Evolutionary conservation across 1,140 invertebrate species (phyloP), one percentile per base, ranked within the genome.

Genomic region (Musca domestica): DNA sequence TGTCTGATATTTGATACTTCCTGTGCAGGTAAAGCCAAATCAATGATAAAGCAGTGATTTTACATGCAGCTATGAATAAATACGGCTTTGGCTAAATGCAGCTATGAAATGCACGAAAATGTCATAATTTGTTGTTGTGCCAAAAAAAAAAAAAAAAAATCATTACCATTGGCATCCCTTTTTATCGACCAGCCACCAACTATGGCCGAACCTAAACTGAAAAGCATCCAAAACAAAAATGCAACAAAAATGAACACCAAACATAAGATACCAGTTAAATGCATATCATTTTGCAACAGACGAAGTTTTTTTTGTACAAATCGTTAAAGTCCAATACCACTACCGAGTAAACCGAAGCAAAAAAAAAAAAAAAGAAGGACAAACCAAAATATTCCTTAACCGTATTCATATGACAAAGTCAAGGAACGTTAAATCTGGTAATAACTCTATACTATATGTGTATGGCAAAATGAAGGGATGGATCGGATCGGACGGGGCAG

Each of bases 241-340:
- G 12, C 4, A 41, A 41, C 34, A 41, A 41, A 41, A 9, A 12
- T 7, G 10, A 41, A 7, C 34, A n/a, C 10, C 10, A 5, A 41
- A 41, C 34, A 30, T 58, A 58, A 58, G 27, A 51, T 19, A n/a
- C n/a, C 27, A 30, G 14, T 61, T 61, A 61, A 61, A 61, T 61
- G 56, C 56, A 61, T 61, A 61, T 61, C 56, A 61, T 61, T 61
- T 61, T 61, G 56, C 56, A 61, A 20, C 56, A 61, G 30, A 61
- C 34, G 27, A 23, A 22, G 20, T 20, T 20, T 51, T 51, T 20
- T 20, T 51, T 51, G 17, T 5, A 10, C 6, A 41, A 41, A 41
- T 41, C 10, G 34, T 41, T 41, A 41, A 41, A 51, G 20, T 19
- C 9, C 48, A 51, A 19, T 22, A 51, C 48, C 17, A 51, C 17